Evolutionary conservation across 2,888 invertebrate genomes (phyloP).

Genomic region (Salticus scenicus): DNA sequence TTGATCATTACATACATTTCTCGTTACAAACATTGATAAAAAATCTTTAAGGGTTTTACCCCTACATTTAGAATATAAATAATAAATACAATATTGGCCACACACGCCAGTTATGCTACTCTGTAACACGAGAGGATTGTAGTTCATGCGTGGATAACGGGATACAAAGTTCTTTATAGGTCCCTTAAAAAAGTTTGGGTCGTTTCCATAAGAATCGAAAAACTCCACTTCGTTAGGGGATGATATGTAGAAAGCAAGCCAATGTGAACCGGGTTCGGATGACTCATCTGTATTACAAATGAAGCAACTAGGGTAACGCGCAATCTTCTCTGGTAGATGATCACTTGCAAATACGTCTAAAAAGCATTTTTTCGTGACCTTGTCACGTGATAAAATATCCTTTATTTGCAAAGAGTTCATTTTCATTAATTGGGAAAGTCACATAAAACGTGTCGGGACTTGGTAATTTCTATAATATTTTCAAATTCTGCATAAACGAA

Average conservation of each 20-base stretch:
- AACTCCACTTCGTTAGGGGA: background rate
- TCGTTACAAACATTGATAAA: background rate
- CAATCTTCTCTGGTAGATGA: background rate
- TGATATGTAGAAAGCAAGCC: constrained; percentile 38
- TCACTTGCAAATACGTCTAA: constrained; percentile 11
- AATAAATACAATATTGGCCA: constrained; percentile 24
- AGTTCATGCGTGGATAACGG: background rate
- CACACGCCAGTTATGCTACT: background rate
- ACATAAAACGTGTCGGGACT: constrained; percentile 7
- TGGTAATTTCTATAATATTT: constrained; percentile 22
- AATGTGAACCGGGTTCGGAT: constrained; percentile 43
- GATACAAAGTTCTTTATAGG: background rate
- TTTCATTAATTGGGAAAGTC: constrained; percentile 12
- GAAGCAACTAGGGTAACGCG: background rate
- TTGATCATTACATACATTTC: background rate
- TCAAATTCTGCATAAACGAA: constrained; percentile 21
- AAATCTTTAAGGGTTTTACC: background rate
- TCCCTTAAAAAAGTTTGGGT: constrained; percentile 7
- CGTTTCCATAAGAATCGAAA: constrained; percentile 51
- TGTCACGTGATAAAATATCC: background rate
- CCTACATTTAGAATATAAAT: background rate
- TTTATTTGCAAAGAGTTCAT: background rate
- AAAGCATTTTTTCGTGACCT: background rate
- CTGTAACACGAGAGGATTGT: background rate
- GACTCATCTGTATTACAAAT: constrained; percentile 31